Percentiles rank a stretch among this genome's conserved stretches.
Conservation (phyloP, 2,113 vertebrate species). For the Alouatta palliata region DNA sequence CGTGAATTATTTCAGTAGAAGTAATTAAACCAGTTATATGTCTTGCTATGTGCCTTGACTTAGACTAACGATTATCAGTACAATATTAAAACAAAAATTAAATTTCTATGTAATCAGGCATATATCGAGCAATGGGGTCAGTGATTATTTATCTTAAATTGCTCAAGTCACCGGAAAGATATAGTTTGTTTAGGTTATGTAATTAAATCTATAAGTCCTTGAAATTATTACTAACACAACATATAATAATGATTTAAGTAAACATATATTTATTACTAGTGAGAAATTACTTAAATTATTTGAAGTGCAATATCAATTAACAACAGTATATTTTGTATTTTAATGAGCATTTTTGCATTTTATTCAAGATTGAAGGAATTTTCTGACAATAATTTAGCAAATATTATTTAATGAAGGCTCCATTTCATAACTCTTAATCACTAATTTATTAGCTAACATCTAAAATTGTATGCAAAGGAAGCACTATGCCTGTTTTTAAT, state of each 20-base stretch:
- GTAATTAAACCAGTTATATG: neutral
- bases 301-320: constrained; percentile 14
- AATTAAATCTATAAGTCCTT: neutral
- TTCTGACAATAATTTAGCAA: constrained; percentile 8
- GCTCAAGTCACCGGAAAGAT: neutral
- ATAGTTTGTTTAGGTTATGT: neutral
- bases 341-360: constrained; percentile 4
- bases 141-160: constrained; percentile 19
- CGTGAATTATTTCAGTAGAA: neutral
- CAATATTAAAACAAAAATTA: constrained; percentile 6
- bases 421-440: constrained; percentile 9
- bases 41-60: neutral
- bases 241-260: constrained; percentile 8
- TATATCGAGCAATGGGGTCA: neutral
- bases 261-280: neutral
- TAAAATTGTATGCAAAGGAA: neutral
- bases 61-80: neutral
- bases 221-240: neutral
- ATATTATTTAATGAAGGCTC: constrained; percentile 15
- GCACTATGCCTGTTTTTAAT: neutral
- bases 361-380: constrained; percentile 15
- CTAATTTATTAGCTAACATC: constrained; percentile 33
- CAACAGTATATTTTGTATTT: neutral
- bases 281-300: constrained; percentile 7
- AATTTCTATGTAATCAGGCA: neutral